phyloP scores from a whole-genome alignment of 2,888 invertebrate species.

The Neoaliturus tenellus region DNA sequence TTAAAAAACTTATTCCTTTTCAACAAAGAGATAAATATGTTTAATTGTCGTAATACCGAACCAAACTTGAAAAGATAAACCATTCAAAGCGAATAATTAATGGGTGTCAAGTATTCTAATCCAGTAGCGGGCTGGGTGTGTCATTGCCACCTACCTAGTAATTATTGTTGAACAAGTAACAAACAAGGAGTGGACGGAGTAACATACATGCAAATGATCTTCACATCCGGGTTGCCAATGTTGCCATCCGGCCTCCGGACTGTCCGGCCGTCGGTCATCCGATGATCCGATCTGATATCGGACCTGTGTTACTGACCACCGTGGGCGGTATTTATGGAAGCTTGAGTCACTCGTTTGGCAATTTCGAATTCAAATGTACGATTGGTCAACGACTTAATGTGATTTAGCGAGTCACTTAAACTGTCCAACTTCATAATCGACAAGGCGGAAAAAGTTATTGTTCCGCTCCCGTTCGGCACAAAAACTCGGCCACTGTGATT shows the following conservation, averaged over 20 bases:
- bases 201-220: not conserved
- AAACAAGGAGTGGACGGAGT: conserved; percentile 25
- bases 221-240: not conserved
- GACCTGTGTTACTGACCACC: not conserved
- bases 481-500: conserved; percentile 20
- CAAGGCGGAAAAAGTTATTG: conserved; percentile 11
- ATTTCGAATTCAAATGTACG: conserved; percentile 25
- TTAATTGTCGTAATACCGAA: too few relatives aligned
- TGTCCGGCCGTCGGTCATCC: not conserved
- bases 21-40: too few relatives aligned
- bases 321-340: conserved; percentile 35
- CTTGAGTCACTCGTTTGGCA: conserved; percentile 20
- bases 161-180: not conserved
- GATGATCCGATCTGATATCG: not conserved
- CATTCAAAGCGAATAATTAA: not conserved
- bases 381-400: not conserved
- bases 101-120: conserved; percentile 14
- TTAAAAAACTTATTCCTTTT: too few relatives aligned
- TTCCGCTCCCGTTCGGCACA: conserved; percentile 10
- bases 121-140: conserved; percentile 26
- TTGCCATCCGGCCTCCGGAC: not conserved
- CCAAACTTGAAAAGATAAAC: not conserved
- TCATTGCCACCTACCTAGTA: conserved; percentile 18
- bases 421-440: conserved; percentile 6
- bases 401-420: conserved; percentile 26